Evolutionary conservation across 2,888 invertebrate species (phyloP), one percentile per base, ranked within the genome.

Genomic region (Rotaria magnacalcarata): DNA sequence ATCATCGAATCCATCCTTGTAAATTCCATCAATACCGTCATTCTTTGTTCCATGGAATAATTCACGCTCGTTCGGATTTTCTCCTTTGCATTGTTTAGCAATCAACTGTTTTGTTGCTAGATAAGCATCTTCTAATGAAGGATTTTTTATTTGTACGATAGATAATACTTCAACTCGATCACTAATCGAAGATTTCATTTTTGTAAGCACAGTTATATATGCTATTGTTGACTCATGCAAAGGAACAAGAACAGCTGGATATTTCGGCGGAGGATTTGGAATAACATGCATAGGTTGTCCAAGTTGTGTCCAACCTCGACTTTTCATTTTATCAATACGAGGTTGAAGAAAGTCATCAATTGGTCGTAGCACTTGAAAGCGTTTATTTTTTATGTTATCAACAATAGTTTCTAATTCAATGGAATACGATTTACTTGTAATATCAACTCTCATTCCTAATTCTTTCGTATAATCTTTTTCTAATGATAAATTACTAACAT

Each of bases 381-480:
- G 80, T 80, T 80, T 80, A 24, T 80, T 80, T n/a, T 47, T 80
- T 4, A 80, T 80, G 47, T 80, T 80, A 47, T 80, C 80, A 80
- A 80, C 80, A n/a, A 80, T 80, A 47, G 24, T n/a, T 47, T 80
- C 80, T 80, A 80, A 24, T 41, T 80, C 47, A 47, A 80, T 80
- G 24, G 80, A 80, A 47, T 47, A 80, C 11, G 80, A 47, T 47
- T 80, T 80, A 24, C 24, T 6, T 47, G 21, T 47, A 14, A 80
- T 80, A n/a, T 80, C 80, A 80, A 80, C 80, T 80, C 80, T 47
- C 80, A 80, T 80, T n/a, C 80, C 80, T 47, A 80, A 47, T 80
- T 80, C 80, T 80, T 80, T 80, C 34, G 80, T 80, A 80, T 80
- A 80, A 80, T 80, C 47, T 47, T 80, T 80, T 80, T 80, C 80